phyloP scores from a whole-genome alignment of 2,888 invertebrate genomes.

The Gymnoscelis rufifasciata region DNA sequence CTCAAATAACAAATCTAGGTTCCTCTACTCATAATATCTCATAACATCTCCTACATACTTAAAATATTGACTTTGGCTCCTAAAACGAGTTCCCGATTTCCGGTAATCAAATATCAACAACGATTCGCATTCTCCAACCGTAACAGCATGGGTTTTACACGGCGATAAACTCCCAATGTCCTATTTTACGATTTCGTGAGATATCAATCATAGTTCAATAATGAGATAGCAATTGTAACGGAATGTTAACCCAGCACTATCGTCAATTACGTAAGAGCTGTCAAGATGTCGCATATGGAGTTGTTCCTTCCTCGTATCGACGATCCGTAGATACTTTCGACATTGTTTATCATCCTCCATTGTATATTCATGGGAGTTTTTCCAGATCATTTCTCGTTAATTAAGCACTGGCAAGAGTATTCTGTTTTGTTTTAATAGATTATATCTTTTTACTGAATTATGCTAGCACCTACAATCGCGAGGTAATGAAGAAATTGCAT shows the following conservation, averaged over 20 bases:
- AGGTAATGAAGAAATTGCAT: no score
- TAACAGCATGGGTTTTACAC: not conserved
- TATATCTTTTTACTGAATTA: no score
- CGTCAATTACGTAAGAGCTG: constrained; percentile 18
- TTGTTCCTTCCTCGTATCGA: constrained; percentile 16
- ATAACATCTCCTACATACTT: no score
- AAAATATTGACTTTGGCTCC: not conserved
- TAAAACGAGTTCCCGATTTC: not conserved
- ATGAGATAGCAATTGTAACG: constrained; percentile 7
- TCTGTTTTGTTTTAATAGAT: no score
- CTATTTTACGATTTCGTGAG: constrained; percentile 3
- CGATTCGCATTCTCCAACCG: not conserved
- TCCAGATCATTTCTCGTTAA: no score
- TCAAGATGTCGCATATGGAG: constrained; percentile 11
- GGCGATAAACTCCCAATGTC: not conserved
- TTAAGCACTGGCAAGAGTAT: no score
- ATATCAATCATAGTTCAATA: constrained; percentile 5
- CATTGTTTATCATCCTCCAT: constrained; percentile 2
- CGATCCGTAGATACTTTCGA: constrained; percentile 7
- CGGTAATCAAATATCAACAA: not conserved
- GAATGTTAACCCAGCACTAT: constrained; percentile 14
- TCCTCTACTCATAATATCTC: no score
- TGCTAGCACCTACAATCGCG: no score
- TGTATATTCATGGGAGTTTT: not conserved
- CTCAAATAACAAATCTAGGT: no score